Evolutionary conservation across 2,113 vertebrate genomes (phyloP).

Genomic region (Neotoma lepida): DNA sequence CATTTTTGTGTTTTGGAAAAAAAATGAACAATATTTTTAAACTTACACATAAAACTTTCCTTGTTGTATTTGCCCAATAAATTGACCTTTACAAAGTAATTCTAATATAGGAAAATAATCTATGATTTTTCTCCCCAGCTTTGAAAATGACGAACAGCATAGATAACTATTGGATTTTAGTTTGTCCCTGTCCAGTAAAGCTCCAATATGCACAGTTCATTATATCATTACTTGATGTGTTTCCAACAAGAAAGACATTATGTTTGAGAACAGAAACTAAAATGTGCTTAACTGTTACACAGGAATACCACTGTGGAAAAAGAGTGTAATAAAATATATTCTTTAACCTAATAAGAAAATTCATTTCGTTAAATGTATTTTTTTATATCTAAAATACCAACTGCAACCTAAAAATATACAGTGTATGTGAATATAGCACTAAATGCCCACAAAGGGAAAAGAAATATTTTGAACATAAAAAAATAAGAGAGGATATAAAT

Average conservation of each 20-base stretch:
- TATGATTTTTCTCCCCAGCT: background rate
- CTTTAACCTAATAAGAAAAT: background rate
- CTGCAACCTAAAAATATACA: background rate
- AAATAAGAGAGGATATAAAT: background rate
- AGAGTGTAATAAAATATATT: background rate
- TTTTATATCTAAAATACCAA: constrained; percentile 22
- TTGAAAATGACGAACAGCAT: background rate
- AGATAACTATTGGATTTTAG: background rate
- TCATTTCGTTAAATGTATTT: background rate
- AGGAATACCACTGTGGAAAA: background rate
- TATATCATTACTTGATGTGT: background rate
- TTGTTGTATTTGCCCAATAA: background rate
- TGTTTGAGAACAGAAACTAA: background rate
- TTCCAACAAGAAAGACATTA: background rate
- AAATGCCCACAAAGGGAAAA: background rate
- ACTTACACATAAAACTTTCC: background rate
- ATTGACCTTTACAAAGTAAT: background rate
- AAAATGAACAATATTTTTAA: constrained; percentile 5
- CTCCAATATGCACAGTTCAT: background rate
- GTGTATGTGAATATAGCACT: background rate
- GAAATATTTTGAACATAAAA: background rate
- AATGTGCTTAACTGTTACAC: background rate
- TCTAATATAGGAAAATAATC: background rate
- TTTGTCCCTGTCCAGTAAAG: background rate
- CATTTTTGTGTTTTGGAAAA: background rate